Percentiles rank a stretch among this genome's conserved stretches.
These are phyloP conservation scores for Chloropsis hardwickii DNA, from an alignment of 2,113 vertebrate species.

Conservation along the genomic window DNA sequence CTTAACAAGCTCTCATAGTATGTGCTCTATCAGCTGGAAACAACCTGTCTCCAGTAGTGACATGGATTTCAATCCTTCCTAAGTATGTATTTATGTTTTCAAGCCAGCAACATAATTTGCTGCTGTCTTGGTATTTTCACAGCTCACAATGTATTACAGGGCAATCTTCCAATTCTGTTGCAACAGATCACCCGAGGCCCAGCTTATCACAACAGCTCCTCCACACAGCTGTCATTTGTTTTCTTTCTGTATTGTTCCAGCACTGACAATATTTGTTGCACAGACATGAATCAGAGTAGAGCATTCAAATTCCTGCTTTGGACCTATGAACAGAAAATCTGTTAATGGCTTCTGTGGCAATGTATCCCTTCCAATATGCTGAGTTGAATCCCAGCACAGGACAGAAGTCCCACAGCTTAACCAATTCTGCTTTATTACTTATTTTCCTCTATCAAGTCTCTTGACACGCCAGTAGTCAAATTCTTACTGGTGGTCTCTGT, in stretches of 20 bases:
- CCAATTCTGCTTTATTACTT: neutral
- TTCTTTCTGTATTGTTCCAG: neutral
- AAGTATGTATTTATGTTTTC: neutral
- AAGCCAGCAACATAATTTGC: neutral
- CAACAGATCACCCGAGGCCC: neutral
- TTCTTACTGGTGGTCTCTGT: neutral
- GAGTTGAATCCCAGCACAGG: neutral
- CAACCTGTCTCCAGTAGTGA: neutral
- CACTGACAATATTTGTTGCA: neutral
- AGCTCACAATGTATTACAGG: neutral
- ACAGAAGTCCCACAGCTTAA: neutral
- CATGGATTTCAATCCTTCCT: neutral
- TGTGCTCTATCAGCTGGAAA: neutral
- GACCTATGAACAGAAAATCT: neutral
- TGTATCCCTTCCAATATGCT: neutral
- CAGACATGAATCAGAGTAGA: neutral
- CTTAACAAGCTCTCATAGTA: neutral
- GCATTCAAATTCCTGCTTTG: neutral
- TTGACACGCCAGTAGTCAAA: neutral
- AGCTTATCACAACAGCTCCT: conserved; percentile 17
- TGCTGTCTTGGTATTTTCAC: conserved; percentile 22
- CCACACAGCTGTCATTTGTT: conserved; percentile 19
- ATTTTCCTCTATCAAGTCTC: neutral
- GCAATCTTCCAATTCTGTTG: neutral
- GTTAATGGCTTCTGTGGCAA: neutral